Percentiles rank a stretch among this genome's conserved stretches.
phyloP scores from a whole-genome alignment of 2,888 invertebrate genomes.

The Carcina quercana region DNA sequence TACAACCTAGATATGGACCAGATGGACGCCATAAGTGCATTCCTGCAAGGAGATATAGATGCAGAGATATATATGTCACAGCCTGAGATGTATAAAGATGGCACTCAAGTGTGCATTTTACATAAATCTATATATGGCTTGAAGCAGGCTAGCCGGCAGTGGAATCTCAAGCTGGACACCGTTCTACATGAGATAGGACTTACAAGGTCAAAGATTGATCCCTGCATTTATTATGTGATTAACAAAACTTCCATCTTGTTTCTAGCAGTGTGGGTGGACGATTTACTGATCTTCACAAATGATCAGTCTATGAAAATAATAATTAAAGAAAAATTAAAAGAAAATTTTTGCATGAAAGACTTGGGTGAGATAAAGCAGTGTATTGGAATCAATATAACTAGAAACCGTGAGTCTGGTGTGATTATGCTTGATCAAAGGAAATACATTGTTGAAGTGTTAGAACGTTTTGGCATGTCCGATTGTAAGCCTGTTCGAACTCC shows the following conservation, averaged over 20 bases:
- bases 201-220: conserved; percentile 18
- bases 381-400: conserved; percentile 5
- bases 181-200: conserved; percentile 18
- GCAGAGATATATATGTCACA: conserved; percentile 18
- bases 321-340: conserved; percentile 12
- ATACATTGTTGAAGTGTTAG: conserved; percentile 15
- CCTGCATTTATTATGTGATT: not conserved
- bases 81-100: conserved; percentile 13
- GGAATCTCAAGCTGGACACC: conserved; percentile 19
- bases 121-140: conserved; percentile 16
- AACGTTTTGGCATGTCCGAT: conserved; percentile 12
- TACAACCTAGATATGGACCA: conserved; percentile 15
- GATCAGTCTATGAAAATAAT: not conserved
- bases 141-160: conserved; percentile 17
- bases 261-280: conserved; percentile 22
- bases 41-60: conserved; percentile 20
- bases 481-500: conserved; percentile 18
- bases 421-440: conserved; percentile 11
- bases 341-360: conserved; percentile 19
- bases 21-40: conserved; percentile 19
- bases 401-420: not conserved
- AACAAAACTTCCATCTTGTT: no score
- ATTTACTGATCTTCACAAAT: conserved; percentile 15
- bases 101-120: conserved; percentile 14
- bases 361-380: conserved; percentile 10